Percentiles rank a stretch among this genome's conserved stretches.
These are phyloP conservation scores for Nansenia antarctica DNA, from an alignment of 2,113 vertebrate genomes.

Conservation along the genomic window DNA sequence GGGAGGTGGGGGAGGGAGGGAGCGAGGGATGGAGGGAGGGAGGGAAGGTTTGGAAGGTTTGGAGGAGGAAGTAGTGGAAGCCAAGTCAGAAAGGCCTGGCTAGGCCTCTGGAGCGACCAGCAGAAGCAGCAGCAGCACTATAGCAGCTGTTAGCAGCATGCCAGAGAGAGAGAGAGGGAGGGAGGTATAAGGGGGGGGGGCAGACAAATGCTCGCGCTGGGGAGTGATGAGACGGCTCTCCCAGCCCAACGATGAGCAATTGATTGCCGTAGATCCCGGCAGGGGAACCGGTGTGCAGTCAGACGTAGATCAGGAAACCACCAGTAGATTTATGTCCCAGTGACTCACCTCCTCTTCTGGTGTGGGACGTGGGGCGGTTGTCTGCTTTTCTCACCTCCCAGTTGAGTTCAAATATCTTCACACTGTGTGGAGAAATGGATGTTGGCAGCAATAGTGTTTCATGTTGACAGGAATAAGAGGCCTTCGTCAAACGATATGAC, in stretches of 20 bases:
- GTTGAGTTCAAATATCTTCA: neutral
- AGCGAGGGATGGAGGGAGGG: neutral
- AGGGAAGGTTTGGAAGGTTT: constrained; percentile 7
- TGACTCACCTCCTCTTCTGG: neutral
- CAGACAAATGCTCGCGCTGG: neutral
- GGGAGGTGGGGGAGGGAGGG: neutral
- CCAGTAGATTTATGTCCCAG: neutral
- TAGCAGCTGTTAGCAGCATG: constrained; percentile 51
- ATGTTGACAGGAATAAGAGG: neutral
- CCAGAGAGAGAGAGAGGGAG: constrained; percentile 23
- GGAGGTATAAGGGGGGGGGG: constrained; percentile 19
- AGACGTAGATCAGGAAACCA: neutral
- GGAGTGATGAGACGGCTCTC: constrained; percentile 34
- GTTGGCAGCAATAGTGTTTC: neutral
- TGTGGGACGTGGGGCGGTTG: neutral
- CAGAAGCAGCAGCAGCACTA: neutral
- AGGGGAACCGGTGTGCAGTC: constrained; percentile 2
- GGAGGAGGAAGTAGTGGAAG: constrained; percentile 52
- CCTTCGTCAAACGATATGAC: neutral
- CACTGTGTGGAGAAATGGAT: neutral
- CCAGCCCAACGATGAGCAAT: neutral
- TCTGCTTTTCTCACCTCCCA: neutral
- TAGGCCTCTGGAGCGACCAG: neutral
- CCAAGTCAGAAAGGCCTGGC: constrained; percentile 54
- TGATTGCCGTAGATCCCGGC: neutral